A percentile compares a stretch with the other conserved stretches of the same genome.
These are phyloP conservation scores for Hestina assimilis DNA, from an alignment of 1,140 invertebrate genomes.

Conservation along the genomic window DNA sequence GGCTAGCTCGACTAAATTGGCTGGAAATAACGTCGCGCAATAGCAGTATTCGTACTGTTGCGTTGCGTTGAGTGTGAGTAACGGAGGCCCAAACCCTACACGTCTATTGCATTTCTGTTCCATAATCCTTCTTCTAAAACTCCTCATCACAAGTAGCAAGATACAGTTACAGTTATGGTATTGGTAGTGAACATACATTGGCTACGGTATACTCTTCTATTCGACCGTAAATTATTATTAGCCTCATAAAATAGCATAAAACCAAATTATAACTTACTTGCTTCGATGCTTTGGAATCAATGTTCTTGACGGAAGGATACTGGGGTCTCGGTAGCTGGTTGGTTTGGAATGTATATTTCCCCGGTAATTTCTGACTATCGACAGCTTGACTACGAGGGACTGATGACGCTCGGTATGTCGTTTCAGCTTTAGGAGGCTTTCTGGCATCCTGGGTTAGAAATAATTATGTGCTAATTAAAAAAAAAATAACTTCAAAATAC, in stretches of 20 bases:
- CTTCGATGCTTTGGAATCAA: conserved; percentile 85
- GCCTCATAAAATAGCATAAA: not conserved
- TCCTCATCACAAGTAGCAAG: too few species aligned
- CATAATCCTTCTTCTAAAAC: too few species aligned
- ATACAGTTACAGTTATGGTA: too few species aligned
- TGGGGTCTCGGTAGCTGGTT: conserved; percentile 86
- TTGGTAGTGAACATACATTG: too few species aligned
- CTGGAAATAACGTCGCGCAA: too few species aligned
- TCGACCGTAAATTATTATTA: too few species aligned
- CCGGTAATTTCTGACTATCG: conserved; percentile 52
- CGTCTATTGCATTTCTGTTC: too few species aligned
- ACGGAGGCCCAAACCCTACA: too few species aligned
- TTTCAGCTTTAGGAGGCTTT: conserved; percentile 35
- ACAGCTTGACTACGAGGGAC: conserved; percentile 33
- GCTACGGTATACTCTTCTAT: too few species aligned
- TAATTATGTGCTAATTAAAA: not conserved
- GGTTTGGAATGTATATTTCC: conserved; percentile 86
- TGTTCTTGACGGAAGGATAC: conserved; percentile 81
- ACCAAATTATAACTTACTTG: conserved; percentile 73
- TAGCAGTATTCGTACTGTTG: too few species aligned
- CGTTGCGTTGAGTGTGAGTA: too few species aligned
- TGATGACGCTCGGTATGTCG: conserved; percentile 28
- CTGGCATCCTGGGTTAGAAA: conserved; percentile 39
- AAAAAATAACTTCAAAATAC: not conserved
- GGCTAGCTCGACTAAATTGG: too few species aligned